phyloP scores from a whole-genome alignment of 2,888 invertebrate species.

The Mythimna loreyi region DNA sequence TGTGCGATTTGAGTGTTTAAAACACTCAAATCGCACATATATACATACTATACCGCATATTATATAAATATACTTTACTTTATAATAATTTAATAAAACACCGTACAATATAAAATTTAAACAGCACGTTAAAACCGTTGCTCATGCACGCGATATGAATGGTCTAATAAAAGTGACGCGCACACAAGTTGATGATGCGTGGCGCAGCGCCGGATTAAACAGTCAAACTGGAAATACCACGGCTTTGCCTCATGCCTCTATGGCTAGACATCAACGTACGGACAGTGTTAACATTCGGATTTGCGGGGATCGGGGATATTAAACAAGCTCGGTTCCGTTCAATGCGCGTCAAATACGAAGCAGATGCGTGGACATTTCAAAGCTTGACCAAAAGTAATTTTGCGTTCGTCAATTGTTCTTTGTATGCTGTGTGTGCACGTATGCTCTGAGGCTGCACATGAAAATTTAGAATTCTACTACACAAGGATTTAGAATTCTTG shows the following conservation, averaged over 20 bases:
- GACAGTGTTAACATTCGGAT: constrained; percentile 83
- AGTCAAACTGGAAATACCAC: constrained; percentile 79
- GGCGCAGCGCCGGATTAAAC: constrained; percentile 75
- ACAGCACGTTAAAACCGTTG: constrained; percentile 34
- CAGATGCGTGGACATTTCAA: constrained; percentile 46
- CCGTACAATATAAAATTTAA: constrained; percentile 32
- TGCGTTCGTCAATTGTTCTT: neutral
- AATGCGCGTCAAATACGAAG: constrained; percentile 62
- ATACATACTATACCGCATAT: no score
- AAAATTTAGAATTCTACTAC: neutral
- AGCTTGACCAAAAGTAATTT: constrained; percentile 45
- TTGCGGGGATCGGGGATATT: constrained; percentile 81
- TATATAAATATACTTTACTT: no score
- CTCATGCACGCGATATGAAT: constrained; percentile 51
- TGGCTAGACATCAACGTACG: constrained; percentile 75
- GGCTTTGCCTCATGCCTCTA: constrained; percentile 73
- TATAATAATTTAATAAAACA: constrained; percentile 4
- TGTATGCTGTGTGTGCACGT: neutral
- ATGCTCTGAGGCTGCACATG: neutral
- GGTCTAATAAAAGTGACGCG: constrained; percentile 64
- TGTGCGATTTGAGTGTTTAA: neutral
- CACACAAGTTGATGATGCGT: constrained; percentile 68
- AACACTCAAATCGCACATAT: no score
- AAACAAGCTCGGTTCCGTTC: constrained; percentile 73
- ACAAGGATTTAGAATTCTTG: no score